Base-by-base conservation (phyloP, 2,797 vertebrate species). In the Paratrypauchen microcephalus region DNA sequence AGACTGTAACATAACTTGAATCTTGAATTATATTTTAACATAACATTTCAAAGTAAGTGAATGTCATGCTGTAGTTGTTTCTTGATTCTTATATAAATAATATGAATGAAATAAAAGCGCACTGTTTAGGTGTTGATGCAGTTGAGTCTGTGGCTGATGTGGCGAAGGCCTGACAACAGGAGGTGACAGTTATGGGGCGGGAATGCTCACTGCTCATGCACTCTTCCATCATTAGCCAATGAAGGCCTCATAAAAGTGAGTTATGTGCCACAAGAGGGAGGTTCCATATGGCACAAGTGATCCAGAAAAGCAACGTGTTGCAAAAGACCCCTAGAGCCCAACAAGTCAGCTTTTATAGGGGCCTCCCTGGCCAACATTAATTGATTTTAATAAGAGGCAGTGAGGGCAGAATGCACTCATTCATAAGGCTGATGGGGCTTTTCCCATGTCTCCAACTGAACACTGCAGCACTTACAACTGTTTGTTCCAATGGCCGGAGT, bases 311-410 rank as follows among this genome's bases (percentile, higher is more conserved):
- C 85, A 86, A 89, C 71, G 86, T 90, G 87, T 91, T 84, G 80
- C 89, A 83, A 83, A 91, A 83, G 85, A 88, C 88, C 90, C 91
- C 86, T 69, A 86, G 87, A 90, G 89, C 80, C 86, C 90, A 91
- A 91, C 89, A 91, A 88, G 88, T 91, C 88, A 87, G 83, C 79
- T 85, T 90, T 91, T 89, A 90, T 89, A 83, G 85, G 86, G 86
- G 83, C 82, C 83, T 84, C 84, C 86, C 90, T 85, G 79, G 85
- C 81, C 16, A 66, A 89, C 88, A 91, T 92, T 93, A 92, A 93
- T 93, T 92, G 90, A 92, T 92, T 92, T 92, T 92, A 93, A 91
- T 93, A 91, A 91, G 87, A 82, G 87, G 87, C 88, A 83, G 87
- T 64, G 65, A 89, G 87, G 85, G 85, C 84, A 90, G 91, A 92